These are phyloP conservation scores for Condylostylus longicornis DNA, from an alignment of 1,140 invertebrate species.

Conservation along the genomic window DNA sequence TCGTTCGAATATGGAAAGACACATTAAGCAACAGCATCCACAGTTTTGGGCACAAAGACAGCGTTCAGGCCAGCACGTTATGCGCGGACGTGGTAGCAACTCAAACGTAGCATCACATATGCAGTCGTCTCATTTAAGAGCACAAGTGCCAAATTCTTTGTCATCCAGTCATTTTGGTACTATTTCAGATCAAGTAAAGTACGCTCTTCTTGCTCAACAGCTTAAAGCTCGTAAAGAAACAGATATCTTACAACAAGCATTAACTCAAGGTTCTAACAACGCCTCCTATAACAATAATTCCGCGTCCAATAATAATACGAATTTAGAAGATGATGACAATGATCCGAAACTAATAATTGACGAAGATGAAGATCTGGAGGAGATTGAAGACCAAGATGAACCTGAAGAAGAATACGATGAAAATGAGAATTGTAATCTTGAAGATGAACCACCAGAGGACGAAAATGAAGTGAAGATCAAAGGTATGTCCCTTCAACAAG, in stretches of 20 bases:
- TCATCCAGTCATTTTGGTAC: conserved; percentile 20
- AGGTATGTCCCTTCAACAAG: too few species aligned
- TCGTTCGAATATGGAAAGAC: conserved; percentile 82
- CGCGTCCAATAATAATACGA: conserved; percentile 3
- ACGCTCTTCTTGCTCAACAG: conserved; percentile 60
- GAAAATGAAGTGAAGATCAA: conserved; percentile 12
- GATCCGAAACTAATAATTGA: conserved; percentile 35
- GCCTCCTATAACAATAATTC: background rate
- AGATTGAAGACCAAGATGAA: conserved; percentile 23
- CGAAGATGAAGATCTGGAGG: conserved; percentile 36
- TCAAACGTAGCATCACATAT: conserved; percentile 11
- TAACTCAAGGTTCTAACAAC: conserved; percentile 26
- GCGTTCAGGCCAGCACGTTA: conserved; percentile 26
- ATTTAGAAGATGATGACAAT: conserved; percentile 22
- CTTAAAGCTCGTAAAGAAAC: conserved; percentile 40
- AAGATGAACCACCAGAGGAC: conserved; percentile 31
- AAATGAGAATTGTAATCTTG: conserved; percentile 52
- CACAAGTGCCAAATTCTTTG: background rate
- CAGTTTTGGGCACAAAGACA: conserved; percentile 70
- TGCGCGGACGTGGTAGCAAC: conserved; percentile 29
- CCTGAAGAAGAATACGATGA: conserved; percentile 35
- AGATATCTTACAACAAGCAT: conserved; percentile 30
- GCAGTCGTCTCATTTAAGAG: conserved; percentile 6
- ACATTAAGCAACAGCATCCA: conserved; percentile 86
- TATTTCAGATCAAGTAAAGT: conserved; percentile 60